phyloP scores from a whole-genome alignment of 2,797 vertebrate species.

The Sarcophilus harrisii region DNA sequence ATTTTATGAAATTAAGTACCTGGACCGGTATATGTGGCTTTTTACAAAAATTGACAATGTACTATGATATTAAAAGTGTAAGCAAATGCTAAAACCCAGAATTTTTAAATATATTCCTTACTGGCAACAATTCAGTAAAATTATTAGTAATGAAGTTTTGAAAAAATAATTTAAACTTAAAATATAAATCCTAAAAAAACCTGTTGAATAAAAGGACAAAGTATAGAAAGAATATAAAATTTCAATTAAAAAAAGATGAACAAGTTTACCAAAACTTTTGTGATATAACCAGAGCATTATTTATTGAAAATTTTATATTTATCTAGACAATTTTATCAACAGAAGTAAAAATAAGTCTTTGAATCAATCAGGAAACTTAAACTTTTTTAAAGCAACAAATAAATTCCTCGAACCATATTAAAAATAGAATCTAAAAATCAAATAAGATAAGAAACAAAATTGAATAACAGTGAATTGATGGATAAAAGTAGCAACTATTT shows the following conservation, averaged over 20 bases:
- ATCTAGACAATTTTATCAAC: neutral
- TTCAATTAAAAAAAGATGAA: neutral
- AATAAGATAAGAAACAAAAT: neutral
- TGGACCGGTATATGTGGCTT: neutral
- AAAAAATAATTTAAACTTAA: neutral
- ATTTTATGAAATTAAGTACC: neutral
- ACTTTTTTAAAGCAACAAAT: neutral
- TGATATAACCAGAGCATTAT: neutral
- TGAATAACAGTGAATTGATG: neutral
- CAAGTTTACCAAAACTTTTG: neutral
- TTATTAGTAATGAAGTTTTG: neutral
- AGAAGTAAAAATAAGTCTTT: neutral
- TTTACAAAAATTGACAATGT: neutral
- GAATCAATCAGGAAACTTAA: neutral
- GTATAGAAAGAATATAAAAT: neutral
- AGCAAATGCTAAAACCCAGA: neutral
- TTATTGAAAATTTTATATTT: neutral
- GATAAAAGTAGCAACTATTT: neutral
- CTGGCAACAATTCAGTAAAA: neutral
- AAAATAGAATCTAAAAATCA: neutral
- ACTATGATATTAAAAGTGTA: neutral
- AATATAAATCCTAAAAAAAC: neutral
- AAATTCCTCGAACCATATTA: neutral
- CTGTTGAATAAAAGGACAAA: neutral
- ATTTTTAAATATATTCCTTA: neutral